Percentiles rank a stretch among this genome's conserved stretches.
Conservation (phyloP, 1,140 invertebrate species). For the Antheraea mylitta region DNA sequence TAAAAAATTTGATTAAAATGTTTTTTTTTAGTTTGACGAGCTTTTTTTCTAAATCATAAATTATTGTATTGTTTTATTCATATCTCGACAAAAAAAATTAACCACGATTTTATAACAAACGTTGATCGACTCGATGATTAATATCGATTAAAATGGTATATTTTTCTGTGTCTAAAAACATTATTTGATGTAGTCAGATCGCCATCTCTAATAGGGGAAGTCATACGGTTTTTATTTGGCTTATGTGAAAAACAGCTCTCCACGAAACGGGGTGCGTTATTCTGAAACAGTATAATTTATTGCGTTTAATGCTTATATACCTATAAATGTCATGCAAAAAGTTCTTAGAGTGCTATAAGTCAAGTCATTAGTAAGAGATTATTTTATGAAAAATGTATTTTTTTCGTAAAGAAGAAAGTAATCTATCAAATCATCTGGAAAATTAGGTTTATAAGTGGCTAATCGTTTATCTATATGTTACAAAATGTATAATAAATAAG, state of each 20-base stretch:
- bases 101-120: too few relatives aligned
- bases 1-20: too few relatives aligned
- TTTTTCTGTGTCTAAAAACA: neutral
- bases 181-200: neutral
- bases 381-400: neutral
- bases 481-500: too few relatives aligned
- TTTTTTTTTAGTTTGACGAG: too few relatives aligned
- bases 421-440: too few relatives aligned
- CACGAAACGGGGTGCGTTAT: slow-evolving; percentile 30
- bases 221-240: slow-evolving; percentile 23
- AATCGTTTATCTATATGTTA: too few relatives aligned
- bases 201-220: slow-evolving; percentile 16
- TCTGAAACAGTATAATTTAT: slow-evolving; percentile 47
- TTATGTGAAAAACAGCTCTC: slow-evolving; percentile 28
- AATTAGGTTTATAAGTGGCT: too few relatives aligned
- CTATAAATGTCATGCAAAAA: slow-evolving; percentile 29
- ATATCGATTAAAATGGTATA: too few relatives aligned
- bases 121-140: too few relatives aligned
- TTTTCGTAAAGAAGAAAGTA: neutral
- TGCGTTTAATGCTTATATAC: slow-evolving; percentile 35
- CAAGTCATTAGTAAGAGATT: neutral
- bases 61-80: too few relatives aligned
- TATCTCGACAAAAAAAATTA: too few relatives aligned
- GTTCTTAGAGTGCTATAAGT: slow-evolving; percentile 4
- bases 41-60: too few relatives aligned